These are phyloP conservation scores for Tragelaphus strepsiceros DNA, from an alignment of 2,113 vertebrate species.

Conservation along the genomic window DNA sequence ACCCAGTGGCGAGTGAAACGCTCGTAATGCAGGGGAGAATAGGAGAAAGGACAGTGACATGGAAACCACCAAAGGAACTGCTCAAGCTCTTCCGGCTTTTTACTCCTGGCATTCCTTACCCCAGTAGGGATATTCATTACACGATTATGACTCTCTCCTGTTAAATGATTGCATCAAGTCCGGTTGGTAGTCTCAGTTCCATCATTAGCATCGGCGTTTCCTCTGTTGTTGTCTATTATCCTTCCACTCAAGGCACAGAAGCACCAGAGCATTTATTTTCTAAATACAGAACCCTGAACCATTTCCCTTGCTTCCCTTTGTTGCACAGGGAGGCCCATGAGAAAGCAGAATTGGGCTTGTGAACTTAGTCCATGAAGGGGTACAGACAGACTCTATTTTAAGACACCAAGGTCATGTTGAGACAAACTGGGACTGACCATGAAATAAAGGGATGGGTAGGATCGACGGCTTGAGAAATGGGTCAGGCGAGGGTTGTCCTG, in stretches of 20 bases:
- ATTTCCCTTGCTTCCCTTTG: conserved; percentile 24
- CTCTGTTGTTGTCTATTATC: conserved; percentile 24
- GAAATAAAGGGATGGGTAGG: neutral
- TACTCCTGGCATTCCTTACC: conserved; percentile 46
- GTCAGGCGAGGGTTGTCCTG: neutral
- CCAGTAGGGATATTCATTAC: conserved; percentile 47
- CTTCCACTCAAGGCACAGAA: neutral
- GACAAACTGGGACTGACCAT: neutral
- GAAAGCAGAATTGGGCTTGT: neutral
- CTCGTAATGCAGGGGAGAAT: neutral
- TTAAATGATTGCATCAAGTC: conserved; percentile 24
- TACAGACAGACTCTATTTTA: neutral
- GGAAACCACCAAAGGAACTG: conserved; percentile 45
- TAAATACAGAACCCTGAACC: conserved; percentile 39
- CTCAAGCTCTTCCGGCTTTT: conserved; percentile 43
- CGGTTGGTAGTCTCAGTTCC: conserved; percentile 5
- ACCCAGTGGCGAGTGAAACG: neutral
- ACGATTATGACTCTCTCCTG: conserved; percentile 39
- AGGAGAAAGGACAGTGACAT: neutral
- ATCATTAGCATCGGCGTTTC: conserved; percentile 48
- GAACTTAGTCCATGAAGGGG: neutral
- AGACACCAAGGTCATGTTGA: neutral
- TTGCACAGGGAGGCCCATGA: neutral
- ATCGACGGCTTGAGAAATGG: neutral
- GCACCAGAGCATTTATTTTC: neutral